Conservation (phyloP, 2,113 vertebrate species). For the Rhea americana region DNA sequence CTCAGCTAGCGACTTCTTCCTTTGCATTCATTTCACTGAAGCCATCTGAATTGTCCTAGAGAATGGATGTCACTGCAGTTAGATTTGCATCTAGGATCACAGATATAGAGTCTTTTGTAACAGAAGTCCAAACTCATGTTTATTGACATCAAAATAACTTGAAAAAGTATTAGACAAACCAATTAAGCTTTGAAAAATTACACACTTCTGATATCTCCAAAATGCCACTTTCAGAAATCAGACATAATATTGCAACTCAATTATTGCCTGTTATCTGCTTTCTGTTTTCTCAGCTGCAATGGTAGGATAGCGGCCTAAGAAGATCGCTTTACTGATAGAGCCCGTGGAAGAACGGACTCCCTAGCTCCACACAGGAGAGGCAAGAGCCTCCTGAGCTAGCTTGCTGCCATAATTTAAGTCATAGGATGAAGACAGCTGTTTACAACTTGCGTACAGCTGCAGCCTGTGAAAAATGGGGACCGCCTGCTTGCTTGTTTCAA, state of each 20-base stretch:
- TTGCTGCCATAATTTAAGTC: neutral
- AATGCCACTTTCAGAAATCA: neutral
- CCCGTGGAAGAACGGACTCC: neutral
- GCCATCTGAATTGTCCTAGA: neutral
- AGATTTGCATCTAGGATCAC: neutral
- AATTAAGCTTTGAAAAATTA: neutral
- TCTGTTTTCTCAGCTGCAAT: neutral
- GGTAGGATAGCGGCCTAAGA: neutral
- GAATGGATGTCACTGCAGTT: neutral
- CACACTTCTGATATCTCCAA: neutral
- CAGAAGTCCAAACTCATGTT: neutral
- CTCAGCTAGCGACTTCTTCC: neutral
- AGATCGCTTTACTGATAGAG: neutral
- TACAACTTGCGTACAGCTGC: neutral
- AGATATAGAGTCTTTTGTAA: neutral
- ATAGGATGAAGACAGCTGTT: neutral
- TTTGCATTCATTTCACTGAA: neutral
- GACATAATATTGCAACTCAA: accelerated
- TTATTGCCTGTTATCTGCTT: neutral
- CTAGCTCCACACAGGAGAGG: neutral
- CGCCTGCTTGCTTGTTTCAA: neutral
- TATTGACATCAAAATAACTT: neutral
- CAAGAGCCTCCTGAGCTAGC: neutral
- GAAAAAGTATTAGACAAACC: neutral
- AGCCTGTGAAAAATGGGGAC: neutral